Evolutionary conservation across 2,113 vertebrate genomes (phyloP).

Genomic region (Thermophis baileyi): DNA sequence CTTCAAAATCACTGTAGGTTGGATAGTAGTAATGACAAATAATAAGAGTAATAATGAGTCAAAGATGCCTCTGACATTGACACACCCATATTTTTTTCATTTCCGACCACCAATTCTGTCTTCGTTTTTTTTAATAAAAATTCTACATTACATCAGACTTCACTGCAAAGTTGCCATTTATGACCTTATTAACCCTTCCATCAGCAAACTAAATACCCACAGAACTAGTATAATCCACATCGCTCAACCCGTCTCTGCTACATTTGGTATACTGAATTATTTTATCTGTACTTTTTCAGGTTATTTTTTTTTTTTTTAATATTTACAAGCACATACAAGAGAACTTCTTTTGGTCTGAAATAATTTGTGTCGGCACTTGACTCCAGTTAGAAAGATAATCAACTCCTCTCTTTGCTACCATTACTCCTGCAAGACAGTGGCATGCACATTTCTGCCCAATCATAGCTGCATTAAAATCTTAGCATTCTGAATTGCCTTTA

Average conservation of each 20-base stretch:
- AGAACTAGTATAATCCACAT: background rate
- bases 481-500: background rate
- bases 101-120: background rate
- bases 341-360: background rate
- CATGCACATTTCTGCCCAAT: background rate
- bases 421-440: background rate
- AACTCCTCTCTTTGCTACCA: background rate
- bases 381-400: background rate
- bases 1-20: background rate
- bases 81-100: background rate
- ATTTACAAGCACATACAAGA: background rate
- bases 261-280: background rate
- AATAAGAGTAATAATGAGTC: background rate
- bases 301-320: background rate
- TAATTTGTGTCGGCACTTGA: background rate
- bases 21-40: background rate
- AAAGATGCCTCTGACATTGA: background rate
- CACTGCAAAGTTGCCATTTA: background rate
- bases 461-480: background rate
- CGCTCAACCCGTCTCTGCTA: background rate
- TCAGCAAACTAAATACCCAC: background rate
- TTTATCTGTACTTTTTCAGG: background rate
- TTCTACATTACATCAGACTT: background rate
- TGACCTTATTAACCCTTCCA: background rate
- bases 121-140: background rate